Evolutionary conservation across 1,140 invertebrate genomes (phyloP).

Genomic region (Hylyphantes graminicola): DNA sequence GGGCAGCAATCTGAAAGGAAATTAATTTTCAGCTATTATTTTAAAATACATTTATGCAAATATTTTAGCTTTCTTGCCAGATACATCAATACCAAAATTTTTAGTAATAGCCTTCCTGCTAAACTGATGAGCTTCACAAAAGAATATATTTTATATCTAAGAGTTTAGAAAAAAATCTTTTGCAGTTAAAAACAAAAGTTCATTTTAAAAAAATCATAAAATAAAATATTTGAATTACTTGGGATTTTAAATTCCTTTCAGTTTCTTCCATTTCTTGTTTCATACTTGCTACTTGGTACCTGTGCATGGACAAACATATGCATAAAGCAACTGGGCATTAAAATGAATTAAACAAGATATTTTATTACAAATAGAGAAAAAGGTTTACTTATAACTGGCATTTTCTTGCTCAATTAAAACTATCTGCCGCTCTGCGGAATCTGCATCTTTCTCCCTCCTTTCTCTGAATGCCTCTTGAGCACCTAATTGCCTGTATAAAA

Average conservation of each 20-base stretch:
- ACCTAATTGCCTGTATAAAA: slow-evolving; percentile 76
- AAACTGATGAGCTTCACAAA: not conserved
- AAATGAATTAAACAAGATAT: not conserved
- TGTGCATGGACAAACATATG: not conserved
- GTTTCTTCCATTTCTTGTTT: slow-evolving; percentile 60
- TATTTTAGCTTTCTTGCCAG: not conserved
- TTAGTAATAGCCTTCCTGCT: not conserved
- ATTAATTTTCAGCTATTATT: not conserved
- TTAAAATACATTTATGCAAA: too few relatives aligned
- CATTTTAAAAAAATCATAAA: slow-evolving; percentile 6
- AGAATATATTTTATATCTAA: not conserved
- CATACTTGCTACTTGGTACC: slow-evolving; percentile 53
- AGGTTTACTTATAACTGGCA: slow-evolving; percentile 53
- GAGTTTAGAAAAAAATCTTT: not conserved
- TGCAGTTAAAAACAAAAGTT: not conserved
- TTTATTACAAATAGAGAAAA: not conserved
- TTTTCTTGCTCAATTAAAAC: slow-evolving; percentile 82
- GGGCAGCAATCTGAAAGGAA: slow-evolving; percentile 35
- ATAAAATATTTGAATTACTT: slow-evolving; percentile 8
- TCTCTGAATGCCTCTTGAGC: slow-evolving; percentile 84
- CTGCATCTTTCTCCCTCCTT: slow-evolving; percentile 84
- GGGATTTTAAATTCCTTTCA: slow-evolving; percentile 52
- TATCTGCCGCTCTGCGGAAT: slow-evolving; percentile 81
- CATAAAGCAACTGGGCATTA: too few relatives aligned
- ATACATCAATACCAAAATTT: not conserved